Conservation (phyloP, 2,888 invertebrate species). For the Noctua fimbriata region DNA sequence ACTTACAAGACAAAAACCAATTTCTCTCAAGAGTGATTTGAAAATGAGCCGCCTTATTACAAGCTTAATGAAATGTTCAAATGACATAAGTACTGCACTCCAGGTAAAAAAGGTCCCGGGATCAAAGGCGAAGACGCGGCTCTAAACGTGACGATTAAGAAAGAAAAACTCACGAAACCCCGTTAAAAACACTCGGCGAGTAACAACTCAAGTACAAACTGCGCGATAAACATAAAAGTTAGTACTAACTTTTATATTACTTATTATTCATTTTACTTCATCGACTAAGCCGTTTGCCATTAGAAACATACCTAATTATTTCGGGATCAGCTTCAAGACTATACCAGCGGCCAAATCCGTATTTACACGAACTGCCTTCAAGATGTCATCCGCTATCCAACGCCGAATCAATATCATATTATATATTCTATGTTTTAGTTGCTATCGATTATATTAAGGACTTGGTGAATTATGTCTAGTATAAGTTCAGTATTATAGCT, state of each 20-base stretch:
- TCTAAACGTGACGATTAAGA: neutral
- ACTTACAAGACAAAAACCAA: neutral
- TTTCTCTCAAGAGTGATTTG: neutral
- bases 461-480: conserved; percentile 12
- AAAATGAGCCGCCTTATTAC: neutral
- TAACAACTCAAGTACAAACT: neutral
- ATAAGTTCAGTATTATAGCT: conserved; percentile 1
- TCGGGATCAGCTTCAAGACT: neutral
- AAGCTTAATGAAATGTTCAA: neutral
- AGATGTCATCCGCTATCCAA: conserved; percentile 23
- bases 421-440: neutral
- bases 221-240: neutral
- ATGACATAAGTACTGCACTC: neutral
- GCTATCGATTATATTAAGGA: neutral
- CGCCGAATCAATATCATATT: conserved; percentile 15
- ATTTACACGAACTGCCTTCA: conserved; percentile 13
- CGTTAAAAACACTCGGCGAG: conserved; percentile 16
- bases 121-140: neutral
- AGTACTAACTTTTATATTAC: conserved; percentile 3
- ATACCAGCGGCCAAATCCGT: neutral
- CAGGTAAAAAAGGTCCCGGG: conserved; percentile 11
- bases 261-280: conserved; percentile 3
- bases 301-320: neutral
- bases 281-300: neutral
- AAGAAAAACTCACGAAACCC: conserved; percentile 14